Base-by-base conservation (phyloP, 2,888 invertebrate species). In the Cataglyphis cursor region DNA sequence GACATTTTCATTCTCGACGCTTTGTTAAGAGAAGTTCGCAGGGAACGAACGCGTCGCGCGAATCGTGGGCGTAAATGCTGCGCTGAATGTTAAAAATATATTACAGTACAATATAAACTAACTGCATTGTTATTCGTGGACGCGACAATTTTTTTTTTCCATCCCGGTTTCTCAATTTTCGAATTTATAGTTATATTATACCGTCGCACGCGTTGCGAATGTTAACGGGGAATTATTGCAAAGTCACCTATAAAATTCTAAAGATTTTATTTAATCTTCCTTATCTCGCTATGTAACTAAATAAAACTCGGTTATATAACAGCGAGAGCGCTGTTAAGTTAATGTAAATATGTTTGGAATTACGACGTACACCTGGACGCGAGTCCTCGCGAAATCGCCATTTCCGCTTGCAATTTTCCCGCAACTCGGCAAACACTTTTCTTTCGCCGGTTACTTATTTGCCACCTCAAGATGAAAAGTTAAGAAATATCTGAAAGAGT, bases 361-460 rank as follows among this genome's bases (percentile, higher is more conserved):
- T 78, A 70, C 68, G 75, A 24, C 31, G 41, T 59, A 35, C 72
- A 41, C 75, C 44, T 18, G 10, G 74, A 44, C n/a, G 75, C 44
- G 54, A 65, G 41, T 76, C 38, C 28, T 54, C 54, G 54, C 51
- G 21, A 73, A 78, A 61, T 80, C 74, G 78, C 78, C 78, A 78
- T 72, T 78, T 78, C 44, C 78, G 38, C 74, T 73, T 44, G 78
- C 44, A 73, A 80, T 80, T 59, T 74, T 73, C 75, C 78, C 73
- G n/a, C 44, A 31, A 21, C 59, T 44, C 35, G 48, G 31, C 57
- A 21, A 70, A 41, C 12, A 9, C 21, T 31, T 73, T 78, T 76
- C 21, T 73, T 73, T 24, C 44, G 41, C 35, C 44, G 24, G 41
- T 73, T 73, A 57, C 51, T n/a, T 51, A 51, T 51, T 51, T 70